Evolutionary conservation across 2,888 invertebrate species (phyloP).

Genomic region (Piscicola geometra): DNA sequence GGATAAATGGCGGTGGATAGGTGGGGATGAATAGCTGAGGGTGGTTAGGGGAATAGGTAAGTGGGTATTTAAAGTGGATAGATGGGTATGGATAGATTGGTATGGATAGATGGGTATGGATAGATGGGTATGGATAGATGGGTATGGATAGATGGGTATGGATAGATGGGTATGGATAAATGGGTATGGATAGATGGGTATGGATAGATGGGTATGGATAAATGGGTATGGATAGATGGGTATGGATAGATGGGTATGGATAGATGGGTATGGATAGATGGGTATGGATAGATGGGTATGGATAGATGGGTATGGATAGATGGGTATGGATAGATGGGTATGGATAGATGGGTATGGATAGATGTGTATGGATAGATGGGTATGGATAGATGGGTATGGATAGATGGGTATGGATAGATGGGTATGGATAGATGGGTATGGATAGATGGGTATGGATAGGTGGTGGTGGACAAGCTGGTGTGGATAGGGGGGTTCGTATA

Average conservation of each 20-base stretch:
- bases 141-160: background rate
- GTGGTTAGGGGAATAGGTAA: background rate
- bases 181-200: background rate
- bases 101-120: background rate
- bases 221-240: background rate
- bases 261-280: background rate
- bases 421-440: no score
- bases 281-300: background rate
- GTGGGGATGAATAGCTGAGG: background rate
- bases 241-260: background rate
- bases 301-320: background rate
- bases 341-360: background rate
- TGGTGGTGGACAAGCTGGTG: no score
- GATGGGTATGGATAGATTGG: no score
- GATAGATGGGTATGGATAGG: background rate
- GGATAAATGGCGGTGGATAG: background rate
- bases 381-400: background rate
- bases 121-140: background rate
- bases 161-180: background rate
- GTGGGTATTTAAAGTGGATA: background rate
- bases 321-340: background rate
- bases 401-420: background rate
- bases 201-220: background rate
- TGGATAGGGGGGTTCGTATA: no score
- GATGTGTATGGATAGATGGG: background rate